Evolutionary conservation across 2,888 invertebrate species (phyloP), one percentile per base, ranked within the genome.

Genomic region (Rhimphoctona megacephalus): DNA sequence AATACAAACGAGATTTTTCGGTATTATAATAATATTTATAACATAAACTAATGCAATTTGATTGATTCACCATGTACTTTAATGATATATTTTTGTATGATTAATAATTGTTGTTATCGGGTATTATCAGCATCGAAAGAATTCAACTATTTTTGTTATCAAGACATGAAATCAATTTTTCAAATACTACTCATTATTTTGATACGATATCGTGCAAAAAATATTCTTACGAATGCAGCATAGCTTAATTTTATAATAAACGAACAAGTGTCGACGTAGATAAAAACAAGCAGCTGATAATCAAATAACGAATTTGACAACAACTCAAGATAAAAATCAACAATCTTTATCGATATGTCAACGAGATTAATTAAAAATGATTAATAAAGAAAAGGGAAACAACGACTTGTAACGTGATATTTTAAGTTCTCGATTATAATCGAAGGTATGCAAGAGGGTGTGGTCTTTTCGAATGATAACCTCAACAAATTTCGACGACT

Each of bases 1-100:
- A 49, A 82, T 39, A 79, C 33, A 17, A 84, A 80, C 39, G 79
- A 84, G 39, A 82, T 87, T 74, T 79, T 81, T 36, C 78, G 81
- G 86, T 86, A 67, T 7, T 9, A 43, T 43, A 2, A 46, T 25
- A 17, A 1, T 30, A 30, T 61, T 61, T 17, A 30, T 30, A 14
- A 43, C 43, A 33, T 54, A 1, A 57, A 57, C 25, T 9, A 4
- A 22, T 22, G 25, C 3, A 25, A 25, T 57, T 57, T 25, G 0
- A 11, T 25, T 9, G 54, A 54, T 3, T 25, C 7, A 11, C 57
- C 4, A 25, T 11, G 2, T 22, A 11, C 25, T 25, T 9, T 0
- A 25, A 54, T 22, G 7, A 11, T 1, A 9, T 11, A 54, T 22
- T 11, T 54, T 54, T 25, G 25, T 54, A 25, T 54, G 1, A 25